phyloP scores from a whole-genome alignment of 2,888 invertebrate species.

The Nycteola revayana region DNA sequence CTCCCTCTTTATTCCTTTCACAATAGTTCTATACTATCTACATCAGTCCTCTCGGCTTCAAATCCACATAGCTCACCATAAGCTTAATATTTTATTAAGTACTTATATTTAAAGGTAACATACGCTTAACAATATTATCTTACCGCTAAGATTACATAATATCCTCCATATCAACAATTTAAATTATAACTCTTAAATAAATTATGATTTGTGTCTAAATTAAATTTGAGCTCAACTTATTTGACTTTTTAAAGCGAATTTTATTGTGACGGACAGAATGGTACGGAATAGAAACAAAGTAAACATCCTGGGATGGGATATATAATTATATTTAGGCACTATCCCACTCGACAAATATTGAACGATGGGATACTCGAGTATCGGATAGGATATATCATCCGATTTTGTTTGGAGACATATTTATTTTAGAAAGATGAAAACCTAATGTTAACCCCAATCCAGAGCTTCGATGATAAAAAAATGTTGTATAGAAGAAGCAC shows the following conservation, averaged over 20 bases:
- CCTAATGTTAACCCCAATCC: too few species aligned
- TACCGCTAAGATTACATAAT: constrained; percentile 20
- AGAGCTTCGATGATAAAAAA: too few species aligned
- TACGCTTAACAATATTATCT: constrained; percentile 19
- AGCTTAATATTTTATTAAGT: constrained; percentile 31
- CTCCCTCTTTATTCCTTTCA: too few species aligned
- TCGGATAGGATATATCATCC: too few species aligned
- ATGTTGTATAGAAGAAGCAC: too few species aligned
- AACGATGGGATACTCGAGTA: too few species aligned
- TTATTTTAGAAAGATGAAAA: too few species aligned
- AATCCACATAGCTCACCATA: constrained; percentile 20
- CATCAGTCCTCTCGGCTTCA: not conserved
- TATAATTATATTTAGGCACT: too few species aligned
- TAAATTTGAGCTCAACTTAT: constrained; percentile 19
- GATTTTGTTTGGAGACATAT: too few species aligned
- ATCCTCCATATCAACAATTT: constrained; percentile 30
- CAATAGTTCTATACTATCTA: too few species aligned
- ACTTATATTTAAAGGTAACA: constrained; percentile 32
- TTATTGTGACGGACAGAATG: not conserved
- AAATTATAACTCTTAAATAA: constrained; percentile 8
- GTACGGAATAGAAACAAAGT: not conserved
- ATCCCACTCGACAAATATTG: too few species aligned
- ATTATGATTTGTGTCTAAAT: constrained; percentile 3
- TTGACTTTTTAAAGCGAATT: not conserved
- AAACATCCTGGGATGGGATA: too few species aligned